phyloP scores from a whole-genome alignment of 2,888 invertebrate genomes.

The Epirrhoe alternata region DNA sequence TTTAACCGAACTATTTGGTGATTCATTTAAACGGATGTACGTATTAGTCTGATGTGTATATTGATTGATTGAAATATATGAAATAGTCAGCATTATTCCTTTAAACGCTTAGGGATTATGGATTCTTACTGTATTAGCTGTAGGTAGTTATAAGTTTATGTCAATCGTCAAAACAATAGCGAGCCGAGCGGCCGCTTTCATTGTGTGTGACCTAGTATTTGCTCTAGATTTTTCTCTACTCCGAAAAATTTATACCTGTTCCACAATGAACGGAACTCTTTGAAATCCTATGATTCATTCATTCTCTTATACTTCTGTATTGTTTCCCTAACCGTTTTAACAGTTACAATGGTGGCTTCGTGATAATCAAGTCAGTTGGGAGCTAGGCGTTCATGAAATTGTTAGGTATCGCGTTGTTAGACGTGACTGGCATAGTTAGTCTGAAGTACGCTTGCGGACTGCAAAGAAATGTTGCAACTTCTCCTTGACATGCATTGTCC shows the following conservation, averaged over 20 bases:
- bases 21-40: not conserved
- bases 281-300: not conserved
- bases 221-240: conserved; percentile 15
- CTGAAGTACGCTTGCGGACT: conserved; percentile 47
- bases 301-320: not conserved
- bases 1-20: not conserved
- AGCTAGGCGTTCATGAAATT: conserved; percentile 52
- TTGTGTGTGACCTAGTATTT: conserved; percentile 13
- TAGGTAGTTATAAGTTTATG: conserved; percentile 11
- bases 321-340: not conserved
- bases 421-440: conserved; percentile 63
- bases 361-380: conserved; percentile 53
- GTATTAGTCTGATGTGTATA: not conserved
- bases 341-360: conserved; percentile 38
- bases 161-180: conserved; percentile 29
- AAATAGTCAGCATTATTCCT: not conserved
- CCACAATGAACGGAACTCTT: not conserved
- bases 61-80: conserved; percentile 2
- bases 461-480: conserved; percentile 52
- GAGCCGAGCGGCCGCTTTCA: conserved; percentile 8
- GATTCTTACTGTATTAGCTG: not conserved
- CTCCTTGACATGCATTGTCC: conserved; percentile 41
- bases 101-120: not conserved
- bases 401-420: conserved; percentile 49
- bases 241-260: not conserved